These are phyloP conservation scores for Vulpes ferrilata DNA, from an alignment of 2,113 vertebrate genomes.

Conservation along the genomic window DNA sequence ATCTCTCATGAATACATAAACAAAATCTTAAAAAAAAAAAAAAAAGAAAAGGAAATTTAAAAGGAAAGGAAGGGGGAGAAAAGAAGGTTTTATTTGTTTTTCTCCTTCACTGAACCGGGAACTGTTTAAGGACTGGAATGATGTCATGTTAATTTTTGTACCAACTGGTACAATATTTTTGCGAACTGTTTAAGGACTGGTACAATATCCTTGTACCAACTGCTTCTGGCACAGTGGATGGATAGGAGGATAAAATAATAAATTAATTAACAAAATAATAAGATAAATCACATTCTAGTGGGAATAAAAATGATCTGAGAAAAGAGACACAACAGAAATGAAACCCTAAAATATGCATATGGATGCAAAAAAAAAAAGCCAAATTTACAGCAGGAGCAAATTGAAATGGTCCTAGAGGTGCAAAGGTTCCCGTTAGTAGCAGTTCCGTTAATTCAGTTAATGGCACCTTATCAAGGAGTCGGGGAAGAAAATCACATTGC, in stretches of 20 bases:
- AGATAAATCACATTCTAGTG: background rate
- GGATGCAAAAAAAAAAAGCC: background rate
- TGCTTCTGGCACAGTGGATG: background rate
- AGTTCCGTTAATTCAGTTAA: background rate
- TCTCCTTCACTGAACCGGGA: background rate
- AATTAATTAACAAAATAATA: conserved; percentile 5
- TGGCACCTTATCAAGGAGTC: background rate
- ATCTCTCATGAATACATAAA: too few relatives aligned
- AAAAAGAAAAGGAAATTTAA: background rate
- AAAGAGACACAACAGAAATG: conserved; percentile 14
- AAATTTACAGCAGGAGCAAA: background rate
- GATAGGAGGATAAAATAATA: background rate
- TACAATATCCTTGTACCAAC: too few relatives aligned
- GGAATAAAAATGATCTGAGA: background rate
- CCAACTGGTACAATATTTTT: too few relatives aligned
- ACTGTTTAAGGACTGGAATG: background rate
- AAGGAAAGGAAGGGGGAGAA: background rate
- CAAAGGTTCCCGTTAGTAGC: background rate
- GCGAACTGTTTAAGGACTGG: too few relatives aligned
- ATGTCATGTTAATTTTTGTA: background rate
- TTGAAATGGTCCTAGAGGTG: background rate
- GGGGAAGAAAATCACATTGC: background rate
- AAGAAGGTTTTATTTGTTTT: conserved; percentile 27
- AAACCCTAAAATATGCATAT: background rate
- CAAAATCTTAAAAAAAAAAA: too few relatives aligned